Conservation (phyloP, 1,140 invertebrate genomes). For the Drosophila trapezifrons region DNA sequence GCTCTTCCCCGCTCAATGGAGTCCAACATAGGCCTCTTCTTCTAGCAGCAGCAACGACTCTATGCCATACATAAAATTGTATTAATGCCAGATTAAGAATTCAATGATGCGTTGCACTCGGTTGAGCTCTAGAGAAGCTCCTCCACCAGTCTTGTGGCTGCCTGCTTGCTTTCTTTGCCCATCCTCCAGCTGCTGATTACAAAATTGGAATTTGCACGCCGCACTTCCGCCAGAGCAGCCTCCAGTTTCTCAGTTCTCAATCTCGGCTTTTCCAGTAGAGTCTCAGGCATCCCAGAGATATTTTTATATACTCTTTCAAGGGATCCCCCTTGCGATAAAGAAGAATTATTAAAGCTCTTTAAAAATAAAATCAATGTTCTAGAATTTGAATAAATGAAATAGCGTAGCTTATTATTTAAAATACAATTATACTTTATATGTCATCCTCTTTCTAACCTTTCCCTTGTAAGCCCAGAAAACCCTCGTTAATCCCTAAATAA, state of each 20-base stretch:
- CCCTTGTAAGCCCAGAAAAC: background rate
- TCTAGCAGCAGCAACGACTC: slow-evolving; percentile 18
- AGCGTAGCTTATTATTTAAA: background rate
- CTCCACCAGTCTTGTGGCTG: slow-evolving; percentile 17
- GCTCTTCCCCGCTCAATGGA: background rate
- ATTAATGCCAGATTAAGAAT: slow-evolving; percentile 83
- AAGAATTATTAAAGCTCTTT: too few species aligned
- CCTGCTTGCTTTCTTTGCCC: slow-evolving; percentile 8
- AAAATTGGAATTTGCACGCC: slow-evolving; percentile 78
- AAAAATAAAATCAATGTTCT: too few species aligned
- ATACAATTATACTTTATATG: too few species aligned
- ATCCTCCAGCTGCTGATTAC: slow-evolving; percentile 53
- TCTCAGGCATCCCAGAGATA: slow-evolving; percentile 19
- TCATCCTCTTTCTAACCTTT: too few species aligned
- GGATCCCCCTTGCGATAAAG: background rate
- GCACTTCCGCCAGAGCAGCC: slow-evolving; percentile 61
- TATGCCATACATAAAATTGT: slow-evolving; percentile 72
- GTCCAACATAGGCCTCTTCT: slow-evolving; percentile 7
- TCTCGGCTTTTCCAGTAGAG: slow-evolving; percentile 17
- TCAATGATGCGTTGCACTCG: slow-evolving; percentile 66
- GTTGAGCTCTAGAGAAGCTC: slow-evolving; percentile 24
- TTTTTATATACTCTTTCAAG: slow-evolving; percentile 1
- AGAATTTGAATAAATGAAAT: too few species aligned
- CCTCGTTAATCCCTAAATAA: background rate
- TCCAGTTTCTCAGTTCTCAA: slow-evolving; percentile 15